Evolutionary conservation across 2,888 invertebrate species (phyloP), one percentile per base, ranked within the genome.

Genomic region (Toxonevra muliebris): DNA sequence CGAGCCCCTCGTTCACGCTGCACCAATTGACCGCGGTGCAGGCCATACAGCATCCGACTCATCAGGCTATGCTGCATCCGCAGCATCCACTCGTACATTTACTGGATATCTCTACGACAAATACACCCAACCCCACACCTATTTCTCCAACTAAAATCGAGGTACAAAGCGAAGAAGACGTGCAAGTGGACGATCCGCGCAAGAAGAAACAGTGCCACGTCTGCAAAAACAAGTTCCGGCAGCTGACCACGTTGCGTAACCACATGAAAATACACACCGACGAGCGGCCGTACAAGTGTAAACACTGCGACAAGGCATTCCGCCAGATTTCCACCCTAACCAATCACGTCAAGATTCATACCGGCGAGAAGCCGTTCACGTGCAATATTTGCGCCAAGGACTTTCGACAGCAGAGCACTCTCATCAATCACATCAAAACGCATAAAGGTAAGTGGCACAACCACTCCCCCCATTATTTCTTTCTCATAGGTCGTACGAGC

Each of bases 141-240:
- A 77, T 80, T 54, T 78, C 82, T 48, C 82, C 82, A 1, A 80
- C 81, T 74, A 82, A 82, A 58, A 76, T 82, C 58, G 82, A 82
- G 69, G 77, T 80, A 41, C 80, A 80, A 65, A 80, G 76, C 61
- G 81, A 81, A 43, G 79, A 82, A 60, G 81, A 81, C 54, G 79
- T 78, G 43, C 69, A 75, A 54, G 75, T 79, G 20, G 82, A 82
- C 40, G 82, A 82, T 80, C 82, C 82, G 41, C 82, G 82, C 13
- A 82, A 82, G 64, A 82, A 82, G 75, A 82, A 82, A 70, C 77
- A 82, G 74, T 82, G 82, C 78, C 82, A 81, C 80, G 80, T 82
- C 70, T 82, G 82, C 76, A 82, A 82, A 71, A 82, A 82, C 66
- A 82, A 82, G 69, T 82, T 82, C 76, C 79, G 82, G 17, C 82